Evolutionary conservation across 1,140 invertebrate genomes (phyloP), one percentile per base, ranked within the genome.

Genomic region (Camponotus floridanus): DNA sequence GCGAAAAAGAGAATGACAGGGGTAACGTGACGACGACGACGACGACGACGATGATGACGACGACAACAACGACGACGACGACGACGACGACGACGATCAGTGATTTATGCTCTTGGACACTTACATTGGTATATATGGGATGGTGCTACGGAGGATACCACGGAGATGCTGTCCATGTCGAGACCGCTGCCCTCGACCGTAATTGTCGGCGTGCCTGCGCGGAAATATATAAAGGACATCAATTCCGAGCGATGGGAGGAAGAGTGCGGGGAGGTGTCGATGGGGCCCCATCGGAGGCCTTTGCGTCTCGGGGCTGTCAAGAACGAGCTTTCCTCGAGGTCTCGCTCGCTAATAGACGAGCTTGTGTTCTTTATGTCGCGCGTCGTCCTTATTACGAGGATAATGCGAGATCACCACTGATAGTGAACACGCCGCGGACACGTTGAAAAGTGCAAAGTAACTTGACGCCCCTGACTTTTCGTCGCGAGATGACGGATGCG

Each of bases 41-140:
- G 26, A 26, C 26, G 26, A 26, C 26, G 26, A 83, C 79, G 79
- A 81, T 59, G 26, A 26, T 1, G 26, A 26, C 26, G 26, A 26
- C 26, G 26, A 26, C 26, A 0, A 26, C 26, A 0, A 26, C 26
- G 26, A 26, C 26, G 26, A 26, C 26, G 26, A 26, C 26, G 26
- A 39, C 36, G 39, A 42, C 39, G 18, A 39, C 73, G 79, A 83
- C 79, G 79, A 83, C 68, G 85, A 90, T 90, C 88, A 87, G 86
- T 80, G 89, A 92, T 87, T 86, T 92, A 91, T 76, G 86, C 89
- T 74, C 79, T 87, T 91, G 92, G 90, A 91, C 92, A 97, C 97
- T 97, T 96, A 98, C 97, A 96, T 96, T 98, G 97, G 94, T 98
- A 98, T 93, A 97, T 97, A 93, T 98, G 97, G 86, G 97, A 96